Evolutionary conservation across 2,797 vertebrate species (phyloP).

Genomic region (Crenuchus spilurus): DNA sequence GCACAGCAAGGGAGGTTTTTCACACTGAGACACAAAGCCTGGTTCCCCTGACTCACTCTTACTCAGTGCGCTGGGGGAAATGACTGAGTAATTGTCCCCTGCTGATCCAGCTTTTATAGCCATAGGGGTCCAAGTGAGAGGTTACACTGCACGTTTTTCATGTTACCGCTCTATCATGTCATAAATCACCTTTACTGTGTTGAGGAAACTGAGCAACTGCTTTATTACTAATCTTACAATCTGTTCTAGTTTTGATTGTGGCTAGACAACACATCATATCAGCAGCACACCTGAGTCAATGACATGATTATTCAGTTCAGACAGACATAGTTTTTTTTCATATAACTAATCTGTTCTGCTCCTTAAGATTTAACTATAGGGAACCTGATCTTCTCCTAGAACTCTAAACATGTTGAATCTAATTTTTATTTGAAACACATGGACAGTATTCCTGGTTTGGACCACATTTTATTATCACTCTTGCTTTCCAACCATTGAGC

Average conservation of each 20-base stretch:
- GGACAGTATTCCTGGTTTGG: background rate
- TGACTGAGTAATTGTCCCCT: slow-evolving; percentile 45
- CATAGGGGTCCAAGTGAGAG: slow-evolving; percentile 18
- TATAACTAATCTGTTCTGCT: background rate
- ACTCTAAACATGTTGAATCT: background rate
- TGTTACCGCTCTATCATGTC: background rate
- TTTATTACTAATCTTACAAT: slow-evolving; percentile 30
- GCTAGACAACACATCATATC: slow-evolving; percentile 13
- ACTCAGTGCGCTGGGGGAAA: slow-evolving; percentile 43
- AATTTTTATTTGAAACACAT: no score
- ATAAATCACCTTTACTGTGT: slow-evolving; percentile 14
- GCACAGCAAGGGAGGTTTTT: slow-evolving; percentile 24
- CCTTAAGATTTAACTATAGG: background rate
- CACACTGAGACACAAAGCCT: slow-evolving; percentile 51
- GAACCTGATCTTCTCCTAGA: background rate
- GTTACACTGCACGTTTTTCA: slow-evolving; percentile 29
- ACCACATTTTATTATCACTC: no score
- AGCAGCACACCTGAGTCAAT: slow-evolving; percentile 22
- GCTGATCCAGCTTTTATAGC: slow-evolving; percentile 19
- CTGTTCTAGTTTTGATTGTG: slow-evolving; percentile 27
- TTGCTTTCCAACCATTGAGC: no score
- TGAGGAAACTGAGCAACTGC: slow-evolving; percentile 21
- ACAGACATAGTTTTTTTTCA: background rate
- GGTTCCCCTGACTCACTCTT: slow-evolving; percentile 50
- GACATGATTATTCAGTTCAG: background rate